Conservation (phyloP, 2,888 invertebrate species). For the Nemapogon koenigi region DNA sequence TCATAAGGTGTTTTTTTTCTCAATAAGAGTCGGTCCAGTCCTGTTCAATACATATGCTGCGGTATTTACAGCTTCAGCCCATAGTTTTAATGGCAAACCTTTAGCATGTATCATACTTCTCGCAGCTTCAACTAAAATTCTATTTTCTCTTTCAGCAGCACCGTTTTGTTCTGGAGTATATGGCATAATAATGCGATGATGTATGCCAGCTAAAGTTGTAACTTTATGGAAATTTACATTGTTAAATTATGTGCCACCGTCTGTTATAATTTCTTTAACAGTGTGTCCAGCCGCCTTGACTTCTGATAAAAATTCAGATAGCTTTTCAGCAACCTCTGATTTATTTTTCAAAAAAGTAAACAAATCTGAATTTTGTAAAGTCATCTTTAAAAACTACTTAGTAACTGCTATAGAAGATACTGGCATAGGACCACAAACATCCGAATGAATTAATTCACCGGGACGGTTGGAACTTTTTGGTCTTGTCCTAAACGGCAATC, state of each 20-base stretch:
- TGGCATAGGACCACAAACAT: conserved; percentile 15
- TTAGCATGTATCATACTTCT: conserved; percentile 12
- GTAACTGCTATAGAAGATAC: background rate
- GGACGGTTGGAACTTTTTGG: conserved; percentile 7
- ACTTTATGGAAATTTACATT: background rate
- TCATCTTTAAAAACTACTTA: conserved; percentile 8
- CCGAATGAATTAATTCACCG: conserved; percentile 12
- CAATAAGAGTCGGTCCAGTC: conserved; percentile 16
- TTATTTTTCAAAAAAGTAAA: conserved; percentile 1
- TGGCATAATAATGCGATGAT: conserved; percentile 14
- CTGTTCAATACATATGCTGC: conserved; percentile 18
- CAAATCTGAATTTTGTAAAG: background rate
- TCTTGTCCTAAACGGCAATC: conserved; percentile 12
- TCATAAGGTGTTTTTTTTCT: conserved; percentile 22
- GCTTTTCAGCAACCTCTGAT: background rate
- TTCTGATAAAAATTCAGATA: background rate
- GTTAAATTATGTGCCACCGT: conserved; percentile 1
- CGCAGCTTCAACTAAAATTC: conserved; percentile 17
- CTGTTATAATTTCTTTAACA: background rate
- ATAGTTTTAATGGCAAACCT: conserved; percentile 13
- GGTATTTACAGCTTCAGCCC: conserved; percentile 19
- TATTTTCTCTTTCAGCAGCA: conserved; percentile 18
- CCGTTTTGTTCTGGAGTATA: conserved; percentile 22
- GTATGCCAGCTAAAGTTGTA: background rate
- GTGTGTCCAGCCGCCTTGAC: background rate